Conservation (phyloP, 2,113 vertebrate genomes). For the Syrmaticus mikado region DNA sequence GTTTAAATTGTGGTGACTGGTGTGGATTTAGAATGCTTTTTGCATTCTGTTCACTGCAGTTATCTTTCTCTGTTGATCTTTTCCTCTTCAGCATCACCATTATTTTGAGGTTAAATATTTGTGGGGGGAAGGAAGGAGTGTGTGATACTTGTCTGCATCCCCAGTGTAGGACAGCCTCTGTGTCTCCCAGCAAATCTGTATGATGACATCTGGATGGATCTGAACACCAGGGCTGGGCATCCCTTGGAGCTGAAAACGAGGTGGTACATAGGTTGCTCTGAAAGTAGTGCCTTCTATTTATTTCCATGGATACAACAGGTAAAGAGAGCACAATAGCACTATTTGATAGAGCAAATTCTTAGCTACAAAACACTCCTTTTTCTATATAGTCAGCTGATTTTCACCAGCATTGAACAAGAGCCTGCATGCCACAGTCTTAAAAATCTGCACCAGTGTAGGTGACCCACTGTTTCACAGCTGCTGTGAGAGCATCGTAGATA, state of each 20-base stretch:
- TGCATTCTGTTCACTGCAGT: neutral
- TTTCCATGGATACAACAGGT: neutral
- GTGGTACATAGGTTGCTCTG: neutral
- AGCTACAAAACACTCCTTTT: neutral
- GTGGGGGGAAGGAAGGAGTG: accelerated
- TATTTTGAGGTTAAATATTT: neutral
- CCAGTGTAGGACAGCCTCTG: accelerated
- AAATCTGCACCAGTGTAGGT: neutral
- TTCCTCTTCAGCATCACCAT: neutral
- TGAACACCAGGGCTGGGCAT: neutral
- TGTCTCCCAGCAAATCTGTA: neutral
- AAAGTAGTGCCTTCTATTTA: neutral
- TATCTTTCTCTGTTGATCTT: neutral
- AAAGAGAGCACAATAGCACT: neutral
- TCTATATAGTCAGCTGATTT: neutral
- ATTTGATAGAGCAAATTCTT: neutral
- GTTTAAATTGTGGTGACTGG: accelerated
- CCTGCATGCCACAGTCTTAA: neutral
- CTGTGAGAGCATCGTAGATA: neutral
- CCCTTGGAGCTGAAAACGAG: neutral
- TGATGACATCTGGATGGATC: neutral
- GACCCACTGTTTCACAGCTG: neutral
- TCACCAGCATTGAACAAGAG: neutral
- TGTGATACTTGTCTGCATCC: neutral
- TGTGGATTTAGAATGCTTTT: neutral